Base-by-base conservation (phyloP, 2,888 invertebrate genomes). In the Rhyacophila evoluta region DNA sequence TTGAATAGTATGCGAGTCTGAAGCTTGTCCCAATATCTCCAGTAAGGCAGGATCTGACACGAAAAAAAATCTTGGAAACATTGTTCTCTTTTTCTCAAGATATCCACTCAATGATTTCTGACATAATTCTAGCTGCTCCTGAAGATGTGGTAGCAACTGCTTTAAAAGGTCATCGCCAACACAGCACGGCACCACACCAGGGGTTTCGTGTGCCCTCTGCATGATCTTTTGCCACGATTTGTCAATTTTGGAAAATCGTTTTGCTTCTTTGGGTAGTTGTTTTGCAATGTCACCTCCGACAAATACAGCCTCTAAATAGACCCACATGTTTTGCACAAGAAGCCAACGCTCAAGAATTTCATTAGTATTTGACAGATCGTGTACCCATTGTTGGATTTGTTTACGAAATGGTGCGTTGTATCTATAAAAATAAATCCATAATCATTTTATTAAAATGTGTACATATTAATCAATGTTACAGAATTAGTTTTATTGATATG, bases 251-350 rank as follows among this genome's bases (percentile, higher is more conserved):
- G 96, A 95, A 87, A 98, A 98, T 83, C 97, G 91, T 86, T 97
- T 97, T 0, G 97, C 97, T 87, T 97, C 97, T 85, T 97, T 97
- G 0, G 98, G 98, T 72, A 98, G 87, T 85, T 98, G 98, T 85
- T 98, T 98, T n/a, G 98, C 98, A 84, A 98, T 98, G 85, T 98
- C 98, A 76, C 98, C 98, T 1, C 98, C 98, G 0, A 98, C 98
- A 87, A 98, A 98, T 0, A 98, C 98, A 0, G 98, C 98, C 87
- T 98, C 98, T 25, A 98, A 89, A 85, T 98, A 98, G 0, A 98
- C 98, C 98, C 98, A 98, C 94, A 98, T 95, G 85, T 98, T 98
- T 87, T 98, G 98, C 0, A 98, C 98, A 0, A 97, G 90, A 55
- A 98, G 90, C 98, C 98, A 98, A 80, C 98, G 92, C 86, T 98